Base-by-base conservation (phyloP, 2,113 vertebrate genomes). In the Cephalopholis sonnerati region DNA sequence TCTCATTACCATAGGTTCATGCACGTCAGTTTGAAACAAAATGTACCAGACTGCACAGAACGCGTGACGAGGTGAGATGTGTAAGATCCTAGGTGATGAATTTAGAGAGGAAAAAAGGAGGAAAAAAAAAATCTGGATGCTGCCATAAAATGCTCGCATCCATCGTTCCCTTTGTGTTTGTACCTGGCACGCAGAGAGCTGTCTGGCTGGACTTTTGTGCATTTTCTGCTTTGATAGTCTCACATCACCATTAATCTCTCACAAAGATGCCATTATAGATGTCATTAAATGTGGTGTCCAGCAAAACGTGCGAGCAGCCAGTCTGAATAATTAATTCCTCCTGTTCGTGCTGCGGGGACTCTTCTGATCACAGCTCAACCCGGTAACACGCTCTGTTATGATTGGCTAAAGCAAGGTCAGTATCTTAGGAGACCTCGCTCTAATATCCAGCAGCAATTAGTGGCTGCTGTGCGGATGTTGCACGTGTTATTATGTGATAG, bases 371-470 rank as follows among this genome's bases (percentile, higher is more conserved):
- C 55, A 81, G 82, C 84, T 79, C 85, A 81, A 66, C 81, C 87
- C 41, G 36, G 63, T 75, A 84, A 91, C 87, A 81, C 17, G 27
- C 90, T 90, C 87, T 85, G 86, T 83, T 84, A 72, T 84, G 88
- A 94, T 90, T 91, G 89, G 92, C 90, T 79, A 78, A 82, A 83
- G 85, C 79, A 82, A 93, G 89, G 89, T 91, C 90, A 91, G 79
- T 57, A 86, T 89, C 89, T 89, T 86, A 41, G 74, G 85, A 87
- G 90, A 92, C 87, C 87, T 78, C 36, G 41, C 82, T 89, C 80
- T 91, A 90, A 92, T 90, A 92, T 85, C 88, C 89, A 90, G 67
- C 63, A 85, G 89, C 88, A 93, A 91, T 92, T 92, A 92, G 80
- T 44, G 71, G 83, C 81, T 70, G 79, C 87, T 46, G 67, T 12